Base-by-base conservation (phyloP, 2,113 vertebrate species). In the Clarias batrachus region DNA sequence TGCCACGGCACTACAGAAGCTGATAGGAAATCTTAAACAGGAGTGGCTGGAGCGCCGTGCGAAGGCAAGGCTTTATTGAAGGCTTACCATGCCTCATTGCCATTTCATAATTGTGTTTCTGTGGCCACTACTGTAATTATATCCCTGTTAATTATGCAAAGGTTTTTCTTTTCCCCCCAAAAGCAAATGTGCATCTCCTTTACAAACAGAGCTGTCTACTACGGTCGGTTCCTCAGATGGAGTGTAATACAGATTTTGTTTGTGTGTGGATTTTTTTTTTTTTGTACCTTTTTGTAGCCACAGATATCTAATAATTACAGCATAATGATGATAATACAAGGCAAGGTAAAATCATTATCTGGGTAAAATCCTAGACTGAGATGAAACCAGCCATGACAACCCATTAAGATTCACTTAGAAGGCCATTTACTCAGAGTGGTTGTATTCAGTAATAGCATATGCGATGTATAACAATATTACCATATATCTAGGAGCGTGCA, bases 1-100 rank as follows among this genome's bases (percentile, higher is more conserved):
- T 33, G 48, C 21, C 9, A 59, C 73, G 27, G 52, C 52, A 60
- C 73, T 57, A 81, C 74, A 66, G 33, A 81, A 33, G n/a, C 82
- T 48, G 56, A 76, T 56, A 76, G 62, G 25, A 81, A 86, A 81
- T 59, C 59, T 76, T 90, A 37, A 76, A 63, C 73, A 56, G 33
- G 33, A n/a, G 10, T 21, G 48, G 48, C 27, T 73, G 41, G 37
- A 87, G 41, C 30, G 77, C 54, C 48, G n/a, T 21, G 52, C 3
- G 8, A 79, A 76, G 57, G 62, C 27, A 56, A 57, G n/a, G 19
- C n/a, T 25, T 59, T 33, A 60, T 23, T 60, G 56, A 60, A 80
- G 21, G 54, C 60, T 76, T 85, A 54, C 63, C 7, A 54, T 57
- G 74, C 62, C 57, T 33, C n/a, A 68, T 1, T 79, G 62, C 14